phyloP scores from a whole-genome alignment of 2,888 invertebrate species.

The Erebia ligea region DNA sequence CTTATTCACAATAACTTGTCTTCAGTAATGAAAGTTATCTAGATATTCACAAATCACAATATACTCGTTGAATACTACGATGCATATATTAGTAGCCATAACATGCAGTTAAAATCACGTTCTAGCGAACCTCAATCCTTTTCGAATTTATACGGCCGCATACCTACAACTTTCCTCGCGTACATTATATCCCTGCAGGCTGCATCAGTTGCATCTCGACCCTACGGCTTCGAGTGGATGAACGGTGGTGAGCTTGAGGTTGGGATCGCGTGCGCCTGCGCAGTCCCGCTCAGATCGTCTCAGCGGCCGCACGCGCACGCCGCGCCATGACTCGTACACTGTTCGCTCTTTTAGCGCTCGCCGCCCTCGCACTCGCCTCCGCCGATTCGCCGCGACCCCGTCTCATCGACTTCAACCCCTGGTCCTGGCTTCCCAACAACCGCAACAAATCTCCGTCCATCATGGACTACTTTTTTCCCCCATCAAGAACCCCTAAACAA shows the following conservation, averaged over 20 bases:
- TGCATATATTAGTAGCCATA: not conserved
- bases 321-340: conserved; percentile 71
- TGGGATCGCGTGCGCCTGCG: conserved; percentile 57
- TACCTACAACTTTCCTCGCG: conserved; percentile 35
- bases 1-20: not conserved
- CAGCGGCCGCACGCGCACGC: conserved; percentile 76
- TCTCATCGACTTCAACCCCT: conserved; percentile 76
- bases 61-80: not conserved
- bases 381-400: conserved; percentile 70
- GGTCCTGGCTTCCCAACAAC: conserved; percentile 76
- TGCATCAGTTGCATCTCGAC: conserved; percentile 54
- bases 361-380: conserved; percentile 56
- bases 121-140: conserved; percentile 20
- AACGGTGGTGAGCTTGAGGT: conserved; percentile 60
- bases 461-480: conserved; percentile 80
- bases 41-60: not conserved
- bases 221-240: conserved; percentile 62
- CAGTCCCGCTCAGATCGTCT: conserved; percentile 77
- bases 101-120: conserved; percentile 26
- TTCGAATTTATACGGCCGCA: conserved; percentile 34
- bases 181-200: conserved; percentile 41
- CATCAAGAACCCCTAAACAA: conserved; percentile 79
- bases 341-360: conserved; percentile 70
- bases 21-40: not conserved
- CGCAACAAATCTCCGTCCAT: conserved; percentile 74